Evolutionary conservation across 2,113 vertebrate genomes (phyloP), one percentile per base, ranked within the genome.

Genomic region (Corydoras sp.): DNA sequence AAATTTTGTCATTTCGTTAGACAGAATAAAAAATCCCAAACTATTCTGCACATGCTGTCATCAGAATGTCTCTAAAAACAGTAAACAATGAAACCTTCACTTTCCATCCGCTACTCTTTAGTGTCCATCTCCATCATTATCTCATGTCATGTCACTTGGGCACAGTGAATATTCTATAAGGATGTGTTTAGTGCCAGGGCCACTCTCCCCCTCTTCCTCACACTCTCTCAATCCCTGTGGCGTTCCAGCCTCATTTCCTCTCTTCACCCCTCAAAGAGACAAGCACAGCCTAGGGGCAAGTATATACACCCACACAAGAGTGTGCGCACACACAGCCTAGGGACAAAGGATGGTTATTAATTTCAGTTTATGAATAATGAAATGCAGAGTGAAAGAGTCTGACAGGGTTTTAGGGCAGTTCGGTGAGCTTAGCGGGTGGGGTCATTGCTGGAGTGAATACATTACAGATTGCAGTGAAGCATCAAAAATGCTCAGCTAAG

Each of bases 331-430:
- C n/a, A 48, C 53, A 59, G 58, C 75, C 62, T 65, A 62, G 65
- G 66, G 66, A 76, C 69, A 79, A 75, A 73, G 68, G 66, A 76
- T 76, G 66, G 66, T 67, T 79, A 79, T 81, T 80, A 79, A 80
- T 79, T 79, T 81, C 58, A 77, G 59, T 68, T 77, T 67, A 77
- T 74, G 62, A 77, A 83, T 83, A 82, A 82, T 82, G 67, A 75
- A 80, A 76, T 64, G 60, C 68, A 74, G 74, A 78, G 73, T 29
- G 49, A 69, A 70, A 63, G 64, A 73, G 73, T 68, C 54, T 56
- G 62, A 62, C 62, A 68, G 31, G 5, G 62, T 73, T 75, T 58
- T 72, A 73, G 53, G 69, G 54, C 71, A 10, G 6, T 76, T 73
- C 66, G 56, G 48, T 55, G 69, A 67, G 35, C 68, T 70, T 68